These are phyloP conservation scores for Carollia perspicillata DNA, from an alignment of 2,113 vertebrate genomes.

Conservation along the genomic window DNA sequence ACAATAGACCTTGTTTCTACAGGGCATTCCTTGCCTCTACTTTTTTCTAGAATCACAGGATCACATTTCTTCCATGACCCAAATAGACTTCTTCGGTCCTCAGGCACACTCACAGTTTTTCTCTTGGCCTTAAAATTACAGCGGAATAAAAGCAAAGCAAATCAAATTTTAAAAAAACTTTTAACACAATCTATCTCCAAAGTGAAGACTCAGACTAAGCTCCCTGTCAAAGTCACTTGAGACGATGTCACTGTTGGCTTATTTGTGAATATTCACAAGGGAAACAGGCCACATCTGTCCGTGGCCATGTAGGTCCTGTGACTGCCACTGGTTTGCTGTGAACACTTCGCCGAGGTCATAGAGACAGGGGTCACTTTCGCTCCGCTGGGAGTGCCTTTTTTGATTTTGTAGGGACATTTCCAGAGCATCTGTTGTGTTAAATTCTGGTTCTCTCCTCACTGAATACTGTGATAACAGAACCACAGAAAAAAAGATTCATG, in stretches of 20 bases:
- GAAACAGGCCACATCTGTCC: background rate
- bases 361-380: background rate
- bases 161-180: too few species aligned
- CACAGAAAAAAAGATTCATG: background rate
- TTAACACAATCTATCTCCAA: background rate
- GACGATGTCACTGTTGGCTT: background rate
- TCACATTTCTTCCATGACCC: background rate
- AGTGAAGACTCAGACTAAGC: background rate
- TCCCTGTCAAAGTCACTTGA: background rate
- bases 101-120: background rate
- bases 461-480: background rate
- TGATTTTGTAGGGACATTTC: constrained; percentile 1
- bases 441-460: constrained; percentile 21
- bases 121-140: background rate
- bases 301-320: background rate
- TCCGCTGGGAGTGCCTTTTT: background rate
- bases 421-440: background rate
- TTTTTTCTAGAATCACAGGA: background rate
- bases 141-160: background rate
- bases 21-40: background rate
- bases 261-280: constrained; percentile 22
- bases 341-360: constrained; percentile 3
- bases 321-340: background rate
- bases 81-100: background rate
- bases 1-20: background rate